Conservation (phyloP, 2,888 invertebrate genomes). For the Bimastos eiseni region DNA sequence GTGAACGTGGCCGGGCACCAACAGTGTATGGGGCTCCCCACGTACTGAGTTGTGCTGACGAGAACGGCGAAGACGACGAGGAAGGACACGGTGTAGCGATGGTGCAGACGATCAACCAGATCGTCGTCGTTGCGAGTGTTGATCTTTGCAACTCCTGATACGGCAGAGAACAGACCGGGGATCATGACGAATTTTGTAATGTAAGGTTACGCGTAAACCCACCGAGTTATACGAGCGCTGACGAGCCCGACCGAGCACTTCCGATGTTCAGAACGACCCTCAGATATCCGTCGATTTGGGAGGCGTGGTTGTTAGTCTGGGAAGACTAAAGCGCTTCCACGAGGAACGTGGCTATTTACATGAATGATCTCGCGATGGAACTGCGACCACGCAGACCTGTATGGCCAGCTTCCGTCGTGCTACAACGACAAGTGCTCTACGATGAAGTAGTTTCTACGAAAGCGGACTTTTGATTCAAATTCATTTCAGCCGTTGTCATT, state of each 20-base stretch:
- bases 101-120: conserved; percentile 59
- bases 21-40: conserved; percentile 60
- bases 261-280: not conserved
- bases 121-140: conserved; percentile 62
- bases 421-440: not conserved
- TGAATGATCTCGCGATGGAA: too few species aligned
- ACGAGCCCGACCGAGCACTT: not conserved
- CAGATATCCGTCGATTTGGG: not conserved
- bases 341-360: not conserved
- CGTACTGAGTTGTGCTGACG: conserved; percentile 60
- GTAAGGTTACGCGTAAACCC: not conserved
- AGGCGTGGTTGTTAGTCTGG: too few species aligned
- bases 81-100: conserved; percentile 59
- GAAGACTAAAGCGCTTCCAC: too few species aligned
- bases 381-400: too few species aligned
- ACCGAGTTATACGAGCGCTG: too few species aligned
- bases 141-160: conserved; percentile 55
- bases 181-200: conserved; percentile 28
- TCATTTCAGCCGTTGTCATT: not conserved
- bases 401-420: not conserved
- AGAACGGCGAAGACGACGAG: conserved; percentile 61
- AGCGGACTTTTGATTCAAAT: not conserved
- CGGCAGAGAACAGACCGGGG: conserved; percentile 42
- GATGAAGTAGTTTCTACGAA: not conserved
- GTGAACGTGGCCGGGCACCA: conserved; percentile 59